Evolutionary conservation across 2,888 invertebrate genomes (phyloP).

Genomic region (Fragum sueziense): DNA sequence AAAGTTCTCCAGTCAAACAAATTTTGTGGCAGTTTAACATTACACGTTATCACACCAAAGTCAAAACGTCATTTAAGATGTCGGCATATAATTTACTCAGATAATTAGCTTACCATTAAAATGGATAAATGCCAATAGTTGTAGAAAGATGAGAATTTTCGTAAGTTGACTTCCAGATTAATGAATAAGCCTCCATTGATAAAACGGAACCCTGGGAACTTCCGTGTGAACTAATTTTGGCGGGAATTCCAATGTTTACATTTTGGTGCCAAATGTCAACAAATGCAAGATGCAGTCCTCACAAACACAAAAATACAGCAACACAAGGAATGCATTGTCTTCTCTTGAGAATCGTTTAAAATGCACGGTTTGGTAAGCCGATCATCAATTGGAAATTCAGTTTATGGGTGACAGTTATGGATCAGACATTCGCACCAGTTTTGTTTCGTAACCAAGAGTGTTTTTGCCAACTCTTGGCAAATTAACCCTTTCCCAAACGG

Average conservation of each 20-base stretch:
- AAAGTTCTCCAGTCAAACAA: neutral
- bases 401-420: neutral
- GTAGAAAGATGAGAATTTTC: neutral
- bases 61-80: neutral
- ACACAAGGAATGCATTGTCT: constrained; percentile 37
- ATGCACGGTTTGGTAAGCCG: constrained; percentile 50
- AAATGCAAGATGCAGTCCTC: neutral
- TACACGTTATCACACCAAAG: neutral
- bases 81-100: neutral
- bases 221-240: constrained; percentile 48
- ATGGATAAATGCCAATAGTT: neutral
- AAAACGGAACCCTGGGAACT: constrained; percentile 57
- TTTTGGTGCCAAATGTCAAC: constrained; percentile 21
- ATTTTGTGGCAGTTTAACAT: neutral
- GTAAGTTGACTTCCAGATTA: constrained; percentile 23
- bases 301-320: neutral
- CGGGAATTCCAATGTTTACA: constrained; percentile 53
- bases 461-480: too few relatives aligned
- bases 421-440: too few relatives aligned
- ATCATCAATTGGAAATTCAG: too few relatives aligned
- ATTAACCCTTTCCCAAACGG: neutral
- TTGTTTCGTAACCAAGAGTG: too few relatives aligned
- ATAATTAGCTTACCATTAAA: neutral
- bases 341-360: constrained; percentile 41
- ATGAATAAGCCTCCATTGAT: constrained; percentile 49